These are phyloP conservation scores for Cyclina sinensis DNA, from an alignment of 1,140 invertebrate genomes.

Conservation along the genomic window DNA sequence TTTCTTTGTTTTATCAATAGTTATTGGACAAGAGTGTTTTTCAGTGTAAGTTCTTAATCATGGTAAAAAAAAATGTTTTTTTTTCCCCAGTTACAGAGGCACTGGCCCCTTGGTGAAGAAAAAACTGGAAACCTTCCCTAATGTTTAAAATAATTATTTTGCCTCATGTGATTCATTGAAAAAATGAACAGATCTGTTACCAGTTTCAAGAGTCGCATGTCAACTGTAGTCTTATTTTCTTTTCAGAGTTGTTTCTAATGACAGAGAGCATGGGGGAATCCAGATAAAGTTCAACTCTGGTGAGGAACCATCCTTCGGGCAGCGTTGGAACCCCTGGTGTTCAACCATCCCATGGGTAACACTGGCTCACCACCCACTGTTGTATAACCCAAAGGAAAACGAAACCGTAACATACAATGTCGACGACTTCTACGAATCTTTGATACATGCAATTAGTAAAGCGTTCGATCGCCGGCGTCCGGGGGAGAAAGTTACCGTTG, in stretches of 20 bases:
- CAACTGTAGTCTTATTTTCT: not conserved
- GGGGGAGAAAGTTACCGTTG: conserved; percentile 86
- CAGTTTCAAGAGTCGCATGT: too few species aligned
- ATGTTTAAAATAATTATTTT: not conserved
- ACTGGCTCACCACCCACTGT: conserved; percentile 93
- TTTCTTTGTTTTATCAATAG: too few species aligned
- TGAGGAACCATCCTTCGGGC: conserved; percentile 90
- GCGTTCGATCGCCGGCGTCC: conserved; percentile 81
- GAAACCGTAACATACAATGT: conserved; percentile 85
- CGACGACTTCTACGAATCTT: conserved; percentile 85
- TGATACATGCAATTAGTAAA: conserved; percentile 82
- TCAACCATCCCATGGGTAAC: conserved; percentile 93
- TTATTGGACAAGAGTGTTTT: too few species aligned
- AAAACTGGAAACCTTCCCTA: not conserved
- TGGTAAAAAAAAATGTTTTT: too few species aligned
- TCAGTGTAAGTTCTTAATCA: too few species aligned
- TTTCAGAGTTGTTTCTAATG: conserved; percentile 74
- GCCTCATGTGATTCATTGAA: not conserved
- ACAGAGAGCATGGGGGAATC: conserved; percentile 91
- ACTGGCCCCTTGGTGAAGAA: too few species aligned
- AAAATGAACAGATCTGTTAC: too few species aligned
- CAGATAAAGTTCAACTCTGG: conserved; percentile 92
- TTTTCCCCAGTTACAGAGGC: too few species aligned
- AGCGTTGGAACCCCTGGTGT: conserved; percentile 95
- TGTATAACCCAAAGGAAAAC: conserved; percentile 90